Percentiles rank a stretch among this genome's conserved stretches.
Evolutionary conservation across 2,888 invertebrate species (phyloP).

Genomic region (Metallyticus violacea): DNA sequence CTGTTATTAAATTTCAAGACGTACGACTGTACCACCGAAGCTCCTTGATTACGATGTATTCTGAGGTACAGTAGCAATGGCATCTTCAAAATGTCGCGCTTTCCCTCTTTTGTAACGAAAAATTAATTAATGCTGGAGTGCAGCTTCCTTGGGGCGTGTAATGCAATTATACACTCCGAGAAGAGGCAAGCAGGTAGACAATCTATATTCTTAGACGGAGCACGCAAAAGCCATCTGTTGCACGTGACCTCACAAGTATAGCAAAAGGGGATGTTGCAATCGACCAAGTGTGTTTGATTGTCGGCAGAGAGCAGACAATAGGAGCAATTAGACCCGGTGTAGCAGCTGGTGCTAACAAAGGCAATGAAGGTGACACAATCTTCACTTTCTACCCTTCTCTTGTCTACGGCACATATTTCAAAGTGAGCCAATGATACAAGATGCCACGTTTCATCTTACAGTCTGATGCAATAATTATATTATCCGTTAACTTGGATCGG

Average conservation of each 20-base stretch:
- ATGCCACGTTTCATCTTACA: too few relatives aligned
- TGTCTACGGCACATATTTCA: too few relatives aligned
- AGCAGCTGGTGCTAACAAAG: not conserved
- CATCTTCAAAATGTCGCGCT: not conserved
- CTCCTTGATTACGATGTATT: not conserved
- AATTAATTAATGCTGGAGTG: slow-evolving; percentile 6
- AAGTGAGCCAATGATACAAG: too few relatives aligned
- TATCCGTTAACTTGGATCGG: too few relatives aligned
- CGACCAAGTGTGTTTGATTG: not conserved
- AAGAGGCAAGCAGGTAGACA: not conserved
- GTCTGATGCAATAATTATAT: too few relatives aligned
- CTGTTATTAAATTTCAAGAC: not conserved
- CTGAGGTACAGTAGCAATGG: not conserved
- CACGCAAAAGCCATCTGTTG: not conserved
- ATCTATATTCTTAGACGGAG: not conserved
- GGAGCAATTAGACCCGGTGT: not conserved
- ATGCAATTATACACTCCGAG: not conserved
- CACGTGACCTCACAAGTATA: not conserved
- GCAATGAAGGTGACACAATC: not conserved
- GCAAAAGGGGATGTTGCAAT: not conserved
- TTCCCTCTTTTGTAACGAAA: not conserved
- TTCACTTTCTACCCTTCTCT: too few relatives aligned
- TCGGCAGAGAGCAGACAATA: not conserved
- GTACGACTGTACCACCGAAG: not conserved
- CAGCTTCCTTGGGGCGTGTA: not conserved